Evolutionary conservation across 1,140 invertebrate genomes (phyloP), one percentile per base, ranked within the genome.

Genomic region (Aporrectodea caliginosa): DNA sequence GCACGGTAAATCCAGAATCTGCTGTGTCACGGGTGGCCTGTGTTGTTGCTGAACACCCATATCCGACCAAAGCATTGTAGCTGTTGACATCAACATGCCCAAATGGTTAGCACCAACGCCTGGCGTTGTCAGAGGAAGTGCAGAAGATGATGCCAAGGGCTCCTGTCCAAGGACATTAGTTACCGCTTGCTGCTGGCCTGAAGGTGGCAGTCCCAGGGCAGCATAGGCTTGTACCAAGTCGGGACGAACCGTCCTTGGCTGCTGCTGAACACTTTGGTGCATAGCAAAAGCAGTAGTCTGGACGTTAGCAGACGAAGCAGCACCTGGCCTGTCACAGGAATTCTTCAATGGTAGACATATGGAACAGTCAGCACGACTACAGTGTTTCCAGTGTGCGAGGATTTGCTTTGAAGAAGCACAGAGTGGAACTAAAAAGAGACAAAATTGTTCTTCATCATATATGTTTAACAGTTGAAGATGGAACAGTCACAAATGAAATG

Each of bases 371-470:
- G 91, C 92, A 80, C 96, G 91, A 29, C 92, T 92, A 89, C 98
- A 99, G 86, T 98, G 96, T 89, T 98, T 99, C 96, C 98, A 99
- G 88, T 99, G 98, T 81, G 94, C 93, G 79, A 99, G 97, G 35
- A 99, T 99, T 90, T 99, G 97, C 80, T 97, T 90, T 0, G 97
- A 99, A 30, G 97, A 99, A 78, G 97, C 97, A 90, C 98, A 99
- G 86, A 99, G 98, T 34, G 97, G 93, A 80, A 97, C 93, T 32
- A 91, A 91, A 88, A 34, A 29, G 75, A 27, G 35, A 1, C 30
- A 30, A 77, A 34, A 14, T n/a, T n/a, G n/a, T n/a, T n/a, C n/a
- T n/a, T n/a, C n/a, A n/a, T n/a, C n/a, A n/a, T n/a, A n/a, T n/a
- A n/a, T n/a, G n/a, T n/a, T n/a, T n/a, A n/a, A n/a, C n/a, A n/a